Conservation (phyloP, 2,888 invertebrate species). For the Zaprionus bogoriensis region DNA sequence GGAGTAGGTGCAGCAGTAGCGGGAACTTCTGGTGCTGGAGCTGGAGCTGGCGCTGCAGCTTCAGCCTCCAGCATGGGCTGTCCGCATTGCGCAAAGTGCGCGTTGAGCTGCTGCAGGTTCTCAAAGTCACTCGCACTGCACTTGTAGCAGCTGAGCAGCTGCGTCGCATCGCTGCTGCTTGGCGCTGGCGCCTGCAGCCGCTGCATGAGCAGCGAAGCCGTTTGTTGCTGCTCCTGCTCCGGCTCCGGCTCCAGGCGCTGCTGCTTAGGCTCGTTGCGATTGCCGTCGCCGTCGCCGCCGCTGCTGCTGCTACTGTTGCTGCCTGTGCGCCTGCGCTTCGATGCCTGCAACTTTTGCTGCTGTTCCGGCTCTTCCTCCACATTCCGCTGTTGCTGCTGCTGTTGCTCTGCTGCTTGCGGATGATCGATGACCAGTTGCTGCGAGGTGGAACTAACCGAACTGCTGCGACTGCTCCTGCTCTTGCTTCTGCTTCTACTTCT, state of each 20-base stretch:
- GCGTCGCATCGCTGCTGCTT: not conserved
- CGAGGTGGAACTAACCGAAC: slow-evolving; percentile 77
- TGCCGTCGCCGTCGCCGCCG: not conserved
- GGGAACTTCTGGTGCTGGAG: too few species aligned
- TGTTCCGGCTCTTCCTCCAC: slow-evolving; percentile 22
- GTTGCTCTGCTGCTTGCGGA: slow-evolving; percentile 63
- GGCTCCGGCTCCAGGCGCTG: slow-evolving; percentile 6
- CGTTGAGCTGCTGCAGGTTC: slow-evolving; percentile 87
- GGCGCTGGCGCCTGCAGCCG: slow-evolving; percentile 50
- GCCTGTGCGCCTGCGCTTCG: slow-evolving; percentile 21
- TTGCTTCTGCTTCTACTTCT: slow-evolving; percentile 14
- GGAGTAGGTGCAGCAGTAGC: not conserved
- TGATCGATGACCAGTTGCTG: slow-evolving; percentile 82
- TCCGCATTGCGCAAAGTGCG: slow-evolving; percentile 86
- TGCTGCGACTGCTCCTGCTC: slow-evolving; percentile 43
- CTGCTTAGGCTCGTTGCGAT: slow-evolving; percentile 5
- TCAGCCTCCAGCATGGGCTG: not conserved
- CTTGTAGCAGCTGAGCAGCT: slow-evolving; percentile 85
- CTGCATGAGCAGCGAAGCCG: slow-evolving; percentile 48
- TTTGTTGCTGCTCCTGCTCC: not conserved
- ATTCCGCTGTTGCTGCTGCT: slow-evolving; percentile 46
- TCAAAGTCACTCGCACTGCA: slow-evolving; percentile 88
- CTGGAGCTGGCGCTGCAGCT: not conserved
- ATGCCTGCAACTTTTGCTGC: slow-evolving; percentile 27
- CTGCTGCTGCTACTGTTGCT: slow-evolving; percentile 13